A percentile compares a stretch with the other conserved stretches of the same genome.
Conservation (phyloP, 2,888 invertebrate genomes). For the Lysandra bellargus region DNA sequence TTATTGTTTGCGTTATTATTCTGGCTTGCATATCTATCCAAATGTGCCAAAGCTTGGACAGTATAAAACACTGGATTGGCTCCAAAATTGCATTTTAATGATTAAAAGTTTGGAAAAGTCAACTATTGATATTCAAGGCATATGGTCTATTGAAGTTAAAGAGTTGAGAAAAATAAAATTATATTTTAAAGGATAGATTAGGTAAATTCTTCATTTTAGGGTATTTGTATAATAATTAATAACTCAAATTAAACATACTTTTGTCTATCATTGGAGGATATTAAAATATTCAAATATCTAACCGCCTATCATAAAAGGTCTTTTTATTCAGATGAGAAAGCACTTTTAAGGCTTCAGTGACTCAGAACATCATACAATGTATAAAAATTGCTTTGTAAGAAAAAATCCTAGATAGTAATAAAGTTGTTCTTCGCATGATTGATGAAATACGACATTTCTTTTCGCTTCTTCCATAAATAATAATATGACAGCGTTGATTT, state of each 20-base stretch:
- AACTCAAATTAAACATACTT: too few species aligned
- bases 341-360: background rate
- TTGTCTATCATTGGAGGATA: background rate
- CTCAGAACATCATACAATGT: background rate
- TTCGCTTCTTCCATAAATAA: conserved; percentile 6
- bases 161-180: too few species aligned
- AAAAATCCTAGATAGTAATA: background rate
- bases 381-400: background rate
- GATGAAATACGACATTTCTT: conserved; percentile 10
- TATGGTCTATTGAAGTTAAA: too few species aligned
- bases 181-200: too few species aligned
- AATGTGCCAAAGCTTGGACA: conserved; percentile 22
- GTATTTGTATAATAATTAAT: too few species aligned
- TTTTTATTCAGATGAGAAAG: background rate
- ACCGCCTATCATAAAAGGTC: background rate
- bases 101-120: background rate
- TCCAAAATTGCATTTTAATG: background rate
- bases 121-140: too few species aligned
- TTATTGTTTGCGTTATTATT: background rate
- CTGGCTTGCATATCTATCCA: conserved; percentile 8
- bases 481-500: background rate
- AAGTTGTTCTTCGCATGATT: background rate
- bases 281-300: background rate
- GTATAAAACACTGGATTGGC: conserved; percentile 14
- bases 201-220: too few species aligned